Base-by-base conservation (phyloP, 2,888 invertebrate species). In the Campoplex nolae region DNA sequence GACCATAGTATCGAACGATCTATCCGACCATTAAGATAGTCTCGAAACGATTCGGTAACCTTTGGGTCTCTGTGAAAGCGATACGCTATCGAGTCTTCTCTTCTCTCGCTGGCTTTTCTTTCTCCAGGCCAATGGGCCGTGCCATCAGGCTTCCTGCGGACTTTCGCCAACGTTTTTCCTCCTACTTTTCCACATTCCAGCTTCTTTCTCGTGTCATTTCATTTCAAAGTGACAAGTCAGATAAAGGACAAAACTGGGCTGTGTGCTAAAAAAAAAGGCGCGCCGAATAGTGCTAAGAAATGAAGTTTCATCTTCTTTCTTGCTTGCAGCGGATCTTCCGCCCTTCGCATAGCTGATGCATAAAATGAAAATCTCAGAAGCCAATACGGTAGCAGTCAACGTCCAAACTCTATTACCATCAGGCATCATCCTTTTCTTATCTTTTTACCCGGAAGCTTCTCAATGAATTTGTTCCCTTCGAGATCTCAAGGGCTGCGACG, bases 1-100 rank as follows among this genome's bases (percentile, higher is more conserved):
- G 93, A 93, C 93, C 94, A 94, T 94, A 94, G 94, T 93, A 94
- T 94, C 94, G 93, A 94, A 94, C 94, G 94, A 94, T 94, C 94
- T 94, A 94, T 94, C 93, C 94, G 90, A 89, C 94, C 94, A 93
- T 94, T 94, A 94, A 94, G 94, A 94, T 94, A 94, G 94, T 94
- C 94, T 93, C 92, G 92, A 91, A 94, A 94, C 94, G 94, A 94
- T 94, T 94, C 94, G 93, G 94, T 94, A 94, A 94, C 94, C 94
- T 94, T 93, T 94, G 92, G 93, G 93, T 94, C 93, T 94, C 93
- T 92, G 92, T 92, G 91, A 93, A 93, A 94, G 92, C 93, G 93
- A 94, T 94, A 94, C 93, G 93, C 92, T 94, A 94, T 94, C 94
- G 92, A 94, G 92, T 94, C 84, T 89, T 91, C 90, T 51, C 51